Evolutionary conservation across 2,797 vertebrate genomes (phyloP), one percentile per base, ranked within the genome.

Genomic region (Macropodus opercularis): DNA sequence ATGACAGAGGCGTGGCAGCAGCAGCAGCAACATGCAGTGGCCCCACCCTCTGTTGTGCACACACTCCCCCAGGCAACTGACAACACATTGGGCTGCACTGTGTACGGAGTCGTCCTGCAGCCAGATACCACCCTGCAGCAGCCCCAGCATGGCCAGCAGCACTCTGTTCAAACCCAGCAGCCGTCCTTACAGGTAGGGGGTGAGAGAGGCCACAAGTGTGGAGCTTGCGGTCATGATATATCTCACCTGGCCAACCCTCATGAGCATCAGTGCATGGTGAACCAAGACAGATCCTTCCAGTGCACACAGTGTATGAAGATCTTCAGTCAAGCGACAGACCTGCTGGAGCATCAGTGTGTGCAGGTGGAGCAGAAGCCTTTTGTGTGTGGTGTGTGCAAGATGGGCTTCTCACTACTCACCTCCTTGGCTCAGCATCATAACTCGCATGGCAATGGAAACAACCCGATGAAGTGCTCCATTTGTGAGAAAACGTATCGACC

Each of bases 251-350:
- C 95, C 63, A 96, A 96, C 81, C 96, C 95, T 0, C 96, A 98
- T 0, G 96, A 98, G 85, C 97, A 98, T 77, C 97, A 98, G 90
- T 98, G 97, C 85, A 93, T 98, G 92, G 93, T 94, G 57, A 93
- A 79, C 69, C 95, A 96, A n/a, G 96, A 98, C 81, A 94, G 97
- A 3, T 98, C 96, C 1, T 98, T 98, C 83, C 97, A 98, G 88
- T 98, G 97, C 69, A 98, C 97, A 0, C 97, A 98, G 92, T 98
- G 97, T 73, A 94, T 98, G 91, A 98, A 98, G 92, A 95, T 98
- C 81, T 98, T 98, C 85, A 96, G 96, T 77, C 97, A 98, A 90
- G 96, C 97, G 7, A 98, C 96, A 0, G 96, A 98, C 69, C 92
- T 98, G 21, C 90, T 98, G 2, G 96, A 98, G 64, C 96, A 98